phyloP scores from a whole-genome alignment of 2,888 invertebrate species.

The Drosophila cognata region DNA sequence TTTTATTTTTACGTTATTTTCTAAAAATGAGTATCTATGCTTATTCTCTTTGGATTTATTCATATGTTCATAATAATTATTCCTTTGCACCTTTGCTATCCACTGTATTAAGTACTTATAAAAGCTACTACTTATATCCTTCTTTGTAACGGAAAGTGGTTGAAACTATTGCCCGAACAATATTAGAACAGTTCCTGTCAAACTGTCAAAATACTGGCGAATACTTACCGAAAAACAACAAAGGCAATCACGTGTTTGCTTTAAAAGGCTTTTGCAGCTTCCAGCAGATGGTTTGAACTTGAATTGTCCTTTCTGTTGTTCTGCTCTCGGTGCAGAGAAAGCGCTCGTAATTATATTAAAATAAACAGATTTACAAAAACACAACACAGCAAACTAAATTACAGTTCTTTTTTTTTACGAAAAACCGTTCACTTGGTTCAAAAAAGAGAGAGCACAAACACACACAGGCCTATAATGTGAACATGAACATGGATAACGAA shows the following conservation, averaged over 20 bases:
- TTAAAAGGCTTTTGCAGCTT: constrained; percentile 53
- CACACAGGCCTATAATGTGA: constrained; percentile 32
- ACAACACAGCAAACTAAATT: constrained; percentile 54
- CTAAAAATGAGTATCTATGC: neutral
- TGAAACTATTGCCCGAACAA: neutral
- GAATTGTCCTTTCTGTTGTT: constrained; percentile 62
- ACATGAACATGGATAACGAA: constrained; percentile 50
- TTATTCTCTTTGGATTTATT: neutral
- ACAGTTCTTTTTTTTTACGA: constrained; percentile 51
- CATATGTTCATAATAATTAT: neutral
- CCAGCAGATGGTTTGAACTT: constrained; percentile 62
- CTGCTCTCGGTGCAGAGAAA: constrained; percentile 46
- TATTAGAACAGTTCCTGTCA: constrained; percentile 19
- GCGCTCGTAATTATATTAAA: constrained; percentile 66
- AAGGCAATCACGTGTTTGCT: constrained; percentile 39
- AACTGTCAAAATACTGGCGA: constrained; percentile 49
- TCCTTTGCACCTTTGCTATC: neutral
- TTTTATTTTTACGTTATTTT: neutral
- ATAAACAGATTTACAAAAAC: constrained; percentile 36
- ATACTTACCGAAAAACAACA: constrained; percentile 56
- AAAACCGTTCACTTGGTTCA: constrained; percentile 32
- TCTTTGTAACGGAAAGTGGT: constrained; percentile 8
- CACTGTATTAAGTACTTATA: neutral
- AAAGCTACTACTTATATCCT: constrained; percentile 4
- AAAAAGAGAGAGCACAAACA: constrained; percentile 24